Base-by-base conservation (phyloP, 2,888 invertebrate genomes). In the Odontomyia ornata region DNA sequence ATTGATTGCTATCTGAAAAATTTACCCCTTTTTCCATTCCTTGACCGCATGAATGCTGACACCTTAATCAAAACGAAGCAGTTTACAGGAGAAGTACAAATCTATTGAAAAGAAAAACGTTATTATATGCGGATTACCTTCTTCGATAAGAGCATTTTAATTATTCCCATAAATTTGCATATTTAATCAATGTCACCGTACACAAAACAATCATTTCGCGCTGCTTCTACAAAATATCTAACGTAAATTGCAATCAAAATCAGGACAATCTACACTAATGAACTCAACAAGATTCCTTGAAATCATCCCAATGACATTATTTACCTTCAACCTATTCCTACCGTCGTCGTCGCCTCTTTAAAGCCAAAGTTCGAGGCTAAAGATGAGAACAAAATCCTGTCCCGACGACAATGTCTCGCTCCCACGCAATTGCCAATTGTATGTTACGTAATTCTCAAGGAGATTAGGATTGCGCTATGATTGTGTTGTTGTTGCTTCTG, bases 341-440 rank as follows among this genome's bases (percentile, higher is more conserved):
- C 28, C 57, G 21, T 62, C 62, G n/a, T n/a, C n/a, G n/a, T 64
- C 5, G 3, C 28, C 64, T 15, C 28, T 65, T 18, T 65, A 36
- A 65, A 65, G 65, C 65, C 65, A 65, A 65, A 65, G 65, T 65
- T 65, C 65, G 65, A 65, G 65, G 65, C 65, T 65, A 65, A 65
- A 30, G 21, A 28, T 18, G 36, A 65, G 65, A 36, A 36, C n/a
- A 30, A 65, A 43, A 30, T 65, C 65, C 36, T 28, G 36, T 65
- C 21, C 65, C 21, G 64, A 23, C 65, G 28, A 36, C 36, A 9
- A n/a, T 18, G 36, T 65, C 65, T 28, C 30, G n/a, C 65, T 30
- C 65, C 36, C 36, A 65, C 65, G 65, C 65, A 65, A 65, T 65
- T 65, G 65, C 36, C 65, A 65, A 65, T 65, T 36, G 65, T 65